Percentiles rank a stretch among this genome's conserved stretches.
Conservation (phyloP, 1,140 invertebrate species). For the Conus ventricosus region DNA sequence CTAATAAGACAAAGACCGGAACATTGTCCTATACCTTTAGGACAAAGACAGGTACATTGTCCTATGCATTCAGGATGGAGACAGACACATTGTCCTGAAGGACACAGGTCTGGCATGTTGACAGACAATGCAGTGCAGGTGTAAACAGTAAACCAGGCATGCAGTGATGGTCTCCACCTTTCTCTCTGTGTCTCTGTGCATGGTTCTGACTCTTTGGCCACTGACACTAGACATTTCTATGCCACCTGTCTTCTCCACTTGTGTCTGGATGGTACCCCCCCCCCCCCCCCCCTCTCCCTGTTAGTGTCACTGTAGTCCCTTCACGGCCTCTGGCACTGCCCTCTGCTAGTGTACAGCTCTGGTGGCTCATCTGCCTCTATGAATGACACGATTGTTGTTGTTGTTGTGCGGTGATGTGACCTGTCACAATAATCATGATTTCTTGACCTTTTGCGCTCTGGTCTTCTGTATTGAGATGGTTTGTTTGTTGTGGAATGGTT, state of each 20-base stretch:
- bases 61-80: not conserved
- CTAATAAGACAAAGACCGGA: too few species aligned
- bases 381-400: slow-evolving; percentile 23
- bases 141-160: not conserved
- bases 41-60: too few species aligned
- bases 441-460: not conserved
- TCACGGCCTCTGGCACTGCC: not conserved
- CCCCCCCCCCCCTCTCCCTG: not conserved
- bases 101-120: not conserved
- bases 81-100: not conserved
- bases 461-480: not conserved
- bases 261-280: not conserved
- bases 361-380: slow-evolving; percentile 36
- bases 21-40: too few species aligned
- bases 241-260: not conserved
- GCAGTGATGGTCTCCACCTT: not conserved
- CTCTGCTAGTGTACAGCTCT: not conserved
- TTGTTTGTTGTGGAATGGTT: not conserved
- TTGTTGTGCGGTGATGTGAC: slow-evolving; percentile 1
- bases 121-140: not conserved
- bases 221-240: not conserved
- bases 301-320: not conserved
- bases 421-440: not conserved
- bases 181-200: not conserved
- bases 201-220: not conserved